A percentile compares a stretch with the other conserved stretches of the same genome.
Evolutionary conservation across 2,113 vertebrate genomes (phyloP).

Genomic region (Mellivora capensis): DNA sequence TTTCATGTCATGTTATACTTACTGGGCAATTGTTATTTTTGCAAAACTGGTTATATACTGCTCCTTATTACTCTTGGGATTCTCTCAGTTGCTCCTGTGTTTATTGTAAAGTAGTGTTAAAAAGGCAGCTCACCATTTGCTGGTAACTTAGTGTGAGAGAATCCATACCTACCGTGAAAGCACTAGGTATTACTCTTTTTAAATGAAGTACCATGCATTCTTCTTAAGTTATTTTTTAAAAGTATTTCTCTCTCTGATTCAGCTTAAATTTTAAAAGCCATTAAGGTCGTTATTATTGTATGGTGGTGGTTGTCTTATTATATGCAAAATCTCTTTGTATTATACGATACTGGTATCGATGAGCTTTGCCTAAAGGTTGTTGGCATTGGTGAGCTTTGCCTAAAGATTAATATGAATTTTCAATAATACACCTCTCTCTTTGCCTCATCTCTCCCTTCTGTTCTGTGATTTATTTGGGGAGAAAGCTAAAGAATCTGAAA

Average conservation of each 20-base stretch:
- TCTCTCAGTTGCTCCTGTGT: slow-evolving; percentile 61
- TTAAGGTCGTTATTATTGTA: slow-evolving; percentile 49
- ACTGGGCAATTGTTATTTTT: slow-evolving; percentile 71
- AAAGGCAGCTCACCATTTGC: slow-evolving; percentile 62
- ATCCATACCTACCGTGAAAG: slow-evolving; percentile 41
- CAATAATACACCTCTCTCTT: slow-evolving; percentile 61
- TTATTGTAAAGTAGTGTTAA: slow-evolving; percentile 59
- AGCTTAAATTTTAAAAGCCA: slow-evolving; percentile 71
- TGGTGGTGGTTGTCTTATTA: slow-evolving; percentile 17
- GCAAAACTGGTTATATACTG: slow-evolving; percentile 66
- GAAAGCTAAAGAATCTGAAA: slow-evolving; percentile 78
- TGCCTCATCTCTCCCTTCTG: slow-evolving; percentile 72
- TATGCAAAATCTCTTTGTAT: slow-evolving; percentile 72
- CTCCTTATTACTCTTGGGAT: background rate
- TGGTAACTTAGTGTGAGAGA: slow-evolving; percentile 45
- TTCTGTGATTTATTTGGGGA: slow-evolving; percentile 77
- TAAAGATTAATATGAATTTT: slow-evolving; percentile 67
- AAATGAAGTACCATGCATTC: slow-evolving; percentile 57
- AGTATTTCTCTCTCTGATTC: slow-evolving; percentile 49
- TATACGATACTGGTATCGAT: slow-evolving; percentile 57
- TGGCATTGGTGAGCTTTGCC: slow-evolving; percentile 44
- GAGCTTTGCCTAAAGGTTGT: slow-evolving; percentile 57
- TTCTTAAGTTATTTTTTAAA: slow-evolving; percentile 46
- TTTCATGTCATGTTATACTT: slow-evolving; percentile 61
- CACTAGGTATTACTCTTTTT: slow-evolving; percentile 34